Conservation (phyloP, 2,888 invertebrate genomes). For the Volucella bombylans region DNA sequence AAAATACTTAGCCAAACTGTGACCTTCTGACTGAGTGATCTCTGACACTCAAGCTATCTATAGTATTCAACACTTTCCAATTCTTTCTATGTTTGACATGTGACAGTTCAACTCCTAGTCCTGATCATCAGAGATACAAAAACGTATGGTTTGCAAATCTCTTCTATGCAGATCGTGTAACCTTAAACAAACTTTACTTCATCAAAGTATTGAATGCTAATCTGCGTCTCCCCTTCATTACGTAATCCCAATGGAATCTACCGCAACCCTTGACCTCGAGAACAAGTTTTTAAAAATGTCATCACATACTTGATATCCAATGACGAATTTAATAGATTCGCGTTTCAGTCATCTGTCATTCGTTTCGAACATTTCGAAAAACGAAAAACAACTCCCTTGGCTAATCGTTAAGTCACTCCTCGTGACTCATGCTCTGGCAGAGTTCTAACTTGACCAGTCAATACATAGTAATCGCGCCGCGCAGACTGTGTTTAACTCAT, state of each 20-base stretch:
- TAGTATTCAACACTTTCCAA: too few species aligned
- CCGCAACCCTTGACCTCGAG: slow-evolving; percentile 13
- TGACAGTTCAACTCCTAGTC: too few species aligned
- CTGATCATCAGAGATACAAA: too few species aligned
- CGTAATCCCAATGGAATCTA: neutral
- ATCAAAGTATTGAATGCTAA: too few species aligned
- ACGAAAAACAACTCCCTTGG: slow-evolving; percentile 15
- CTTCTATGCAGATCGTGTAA: too few species aligned
- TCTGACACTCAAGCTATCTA: too few species aligned
- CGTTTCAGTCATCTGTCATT: slow-evolving; percentile 6
- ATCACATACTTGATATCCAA: slow-evolving; percentile 1
- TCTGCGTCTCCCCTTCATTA: too few species aligned
- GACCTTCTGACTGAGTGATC: too few species aligned
- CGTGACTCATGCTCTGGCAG: slow-evolving; percentile 40
- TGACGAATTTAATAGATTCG: neutral
- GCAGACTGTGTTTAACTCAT: slow-evolving; percentile 32
- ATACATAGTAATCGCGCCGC: slow-evolving; percentile 1
- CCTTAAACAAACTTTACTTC: too few species aligned
- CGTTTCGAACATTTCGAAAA: neutral
- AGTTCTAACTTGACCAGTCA: slow-evolving; percentile 52
- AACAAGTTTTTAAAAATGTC: neutral
- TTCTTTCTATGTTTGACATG: too few species aligned
- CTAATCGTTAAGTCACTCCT: slow-evolving; percentile 32
- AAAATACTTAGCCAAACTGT: too few species aligned
- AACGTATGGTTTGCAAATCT: too few species aligned